Percentiles rank a stretch among this genome's conserved stretches.
phyloP scores from a whole-genome alignment of 2,113 vertebrate species.

The Bothrops jararaca region DNA sequence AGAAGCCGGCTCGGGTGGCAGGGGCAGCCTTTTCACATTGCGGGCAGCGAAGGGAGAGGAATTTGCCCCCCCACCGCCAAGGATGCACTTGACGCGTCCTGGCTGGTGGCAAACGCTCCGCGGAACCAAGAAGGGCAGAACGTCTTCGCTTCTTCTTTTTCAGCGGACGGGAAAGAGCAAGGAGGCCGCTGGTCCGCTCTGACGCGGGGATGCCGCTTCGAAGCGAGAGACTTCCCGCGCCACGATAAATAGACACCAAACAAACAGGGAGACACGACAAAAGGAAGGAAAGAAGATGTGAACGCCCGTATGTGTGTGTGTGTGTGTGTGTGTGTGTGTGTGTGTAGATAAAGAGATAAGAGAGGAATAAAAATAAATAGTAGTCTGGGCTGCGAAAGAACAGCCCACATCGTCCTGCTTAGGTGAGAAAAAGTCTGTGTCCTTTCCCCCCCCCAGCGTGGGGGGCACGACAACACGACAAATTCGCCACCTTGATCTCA shows the following conservation, averaged over 20 bases:
- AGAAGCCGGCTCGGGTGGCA: no score
- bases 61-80: background rate
- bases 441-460: background rate
- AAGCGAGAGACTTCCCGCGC: background rate
- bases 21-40: background rate
- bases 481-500: background rate
- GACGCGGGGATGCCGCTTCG: background rate
- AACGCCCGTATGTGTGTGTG: background rate
- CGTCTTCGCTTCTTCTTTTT: background rate
- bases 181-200: background rate
- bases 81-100: background rate
- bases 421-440: background rate
- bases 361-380: constrained; percentile 34
- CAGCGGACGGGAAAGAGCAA: background rate
- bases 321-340: background rate
- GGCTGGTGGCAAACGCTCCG: background rate
- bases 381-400: background rate
- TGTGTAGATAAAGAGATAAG: background rate
- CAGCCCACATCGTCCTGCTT: background rate
- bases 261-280: background rate
- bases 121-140: background rate
- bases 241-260: constrained; percentile 24
- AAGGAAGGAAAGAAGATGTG: background rate
- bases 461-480: background rate
- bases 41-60: background rate